Percentiles rank a stretch among this genome's conserved stretches.
Conservation (phyloP, 2,888 invertebrate species). For the Heliconius sara region DNA sequence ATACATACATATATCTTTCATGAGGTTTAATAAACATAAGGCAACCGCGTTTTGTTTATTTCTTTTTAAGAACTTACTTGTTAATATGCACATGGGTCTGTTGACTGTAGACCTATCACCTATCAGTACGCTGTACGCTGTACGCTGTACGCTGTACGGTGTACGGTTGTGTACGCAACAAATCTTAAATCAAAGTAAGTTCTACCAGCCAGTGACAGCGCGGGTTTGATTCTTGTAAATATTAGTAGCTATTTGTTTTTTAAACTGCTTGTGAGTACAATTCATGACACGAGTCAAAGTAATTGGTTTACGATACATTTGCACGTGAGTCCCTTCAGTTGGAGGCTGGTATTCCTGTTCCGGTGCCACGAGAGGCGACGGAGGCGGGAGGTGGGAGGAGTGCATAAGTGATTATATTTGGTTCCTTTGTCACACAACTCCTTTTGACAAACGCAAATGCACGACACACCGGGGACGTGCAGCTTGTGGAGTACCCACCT, state of each 20-base stretch:
- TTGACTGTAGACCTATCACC: background rate
- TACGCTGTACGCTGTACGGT: no score
- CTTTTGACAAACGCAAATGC: slow-evolving; percentile 1
- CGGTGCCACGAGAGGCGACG: background rate
- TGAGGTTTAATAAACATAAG: background rate
- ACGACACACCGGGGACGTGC: background rate
- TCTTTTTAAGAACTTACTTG: background rate
- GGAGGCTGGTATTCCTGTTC: background rate
- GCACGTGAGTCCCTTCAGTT: background rate
- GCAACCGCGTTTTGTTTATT: background rate
- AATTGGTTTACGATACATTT: background rate
- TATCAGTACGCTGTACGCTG: no score
- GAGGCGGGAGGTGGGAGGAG: background rate
- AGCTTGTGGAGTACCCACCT: background rate
- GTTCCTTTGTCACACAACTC: slow-evolving; percentile 2
- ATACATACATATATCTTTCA: background rate
- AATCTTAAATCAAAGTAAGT: slow-evolving; percentile 20
- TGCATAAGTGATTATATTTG: slow-evolving; percentile 25
- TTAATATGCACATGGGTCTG: slow-evolving; percentile 1
- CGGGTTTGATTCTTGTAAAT: no score
- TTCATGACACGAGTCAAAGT: background rate
- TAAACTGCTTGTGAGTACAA: background rate
- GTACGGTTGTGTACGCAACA: background rate
- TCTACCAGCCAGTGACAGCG: background rate
- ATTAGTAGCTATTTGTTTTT: background rate